Percentiles rank a stretch among this genome's conserved stretches.
Conservation (phyloP, 1,140 invertebrate genomes). For the Scaptomyza hsui region DNA sequence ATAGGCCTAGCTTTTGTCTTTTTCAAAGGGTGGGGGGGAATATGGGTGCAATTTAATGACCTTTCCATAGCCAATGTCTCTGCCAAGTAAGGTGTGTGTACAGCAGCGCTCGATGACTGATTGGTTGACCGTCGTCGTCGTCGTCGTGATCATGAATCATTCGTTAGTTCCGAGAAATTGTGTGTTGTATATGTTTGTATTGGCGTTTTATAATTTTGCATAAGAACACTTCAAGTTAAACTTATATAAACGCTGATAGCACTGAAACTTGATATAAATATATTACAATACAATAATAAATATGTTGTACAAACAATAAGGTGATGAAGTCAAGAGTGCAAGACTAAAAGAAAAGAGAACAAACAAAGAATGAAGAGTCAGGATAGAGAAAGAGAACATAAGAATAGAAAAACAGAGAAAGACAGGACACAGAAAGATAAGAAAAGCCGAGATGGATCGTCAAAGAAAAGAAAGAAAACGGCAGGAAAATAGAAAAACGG, state of each 20-base stretch:
- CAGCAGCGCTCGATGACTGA: constrained; percentile 54
- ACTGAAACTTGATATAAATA: constrained; percentile 12
- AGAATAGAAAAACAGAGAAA: too few relatives aligned
- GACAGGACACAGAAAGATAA: too few relatives aligned
- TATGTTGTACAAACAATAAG: too few relatives aligned
- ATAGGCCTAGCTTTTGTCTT: constrained; percentile 8
- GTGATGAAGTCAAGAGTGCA: too few relatives aligned
- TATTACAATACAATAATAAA: neutral
- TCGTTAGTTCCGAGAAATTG: constrained; percentile 58
- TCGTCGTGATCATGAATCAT: constrained; percentile 50
- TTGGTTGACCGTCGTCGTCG: constrained; percentile 40
- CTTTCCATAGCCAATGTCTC: constrained; percentile 48
- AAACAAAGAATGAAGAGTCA: too few relatives aligned
- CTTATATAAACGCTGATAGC: constrained; percentile 23
- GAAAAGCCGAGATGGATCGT: too few relatives aligned
- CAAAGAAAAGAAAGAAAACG: too few relatives aligned
- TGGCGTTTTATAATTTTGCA: constrained; percentile 20
- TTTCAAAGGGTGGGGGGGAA: constrained; percentile 36
- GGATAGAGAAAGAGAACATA: too few relatives aligned
- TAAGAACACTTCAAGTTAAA: constrained; percentile 25
- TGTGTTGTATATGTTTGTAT: constrained; percentile 6
- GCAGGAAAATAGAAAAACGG: too few relatives aligned
- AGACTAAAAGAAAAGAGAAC: too few relatives aligned
- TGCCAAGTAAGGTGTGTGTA: constrained; percentile 61
- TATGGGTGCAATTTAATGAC: constrained; percentile 73